Conservation (phyloP, 2,797 vertebrate genomes). For the Acridotheres tristis region DNA sequence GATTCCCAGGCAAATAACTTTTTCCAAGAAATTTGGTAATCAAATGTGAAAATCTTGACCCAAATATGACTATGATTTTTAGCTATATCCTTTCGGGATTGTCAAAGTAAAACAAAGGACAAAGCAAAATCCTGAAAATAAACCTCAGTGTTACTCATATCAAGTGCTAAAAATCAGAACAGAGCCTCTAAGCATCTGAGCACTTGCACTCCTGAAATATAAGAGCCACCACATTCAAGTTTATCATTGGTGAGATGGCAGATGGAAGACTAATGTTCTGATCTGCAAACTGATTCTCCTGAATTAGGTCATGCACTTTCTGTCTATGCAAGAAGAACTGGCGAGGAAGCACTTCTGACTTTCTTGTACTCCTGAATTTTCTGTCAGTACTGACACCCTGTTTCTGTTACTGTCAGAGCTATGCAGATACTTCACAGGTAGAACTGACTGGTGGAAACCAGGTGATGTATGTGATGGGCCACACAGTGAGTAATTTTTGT, state of each 20-base stretch:
- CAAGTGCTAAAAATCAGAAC: background rate
- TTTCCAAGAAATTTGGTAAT: background rate
- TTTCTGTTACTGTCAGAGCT: background rate
- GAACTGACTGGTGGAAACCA: background rate
- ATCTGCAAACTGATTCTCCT: background rate
- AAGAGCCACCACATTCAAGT: background rate
- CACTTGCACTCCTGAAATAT: background rate
- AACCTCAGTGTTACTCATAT: background rate
- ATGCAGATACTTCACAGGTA: background rate
- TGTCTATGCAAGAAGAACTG: background rate
- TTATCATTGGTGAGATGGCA: background rate
- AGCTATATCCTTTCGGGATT: background rate
- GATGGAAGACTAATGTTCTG: background rate
- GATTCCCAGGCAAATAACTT: background rate
- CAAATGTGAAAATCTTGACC: background rate
- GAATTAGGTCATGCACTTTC: background rate
- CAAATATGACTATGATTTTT: background rate
- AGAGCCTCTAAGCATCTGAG: background rate
- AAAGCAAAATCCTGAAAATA: background rate
- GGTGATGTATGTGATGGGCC: background rate
- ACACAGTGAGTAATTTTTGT: background rate
- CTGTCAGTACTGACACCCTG: background rate
- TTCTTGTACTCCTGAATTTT: conserved; percentile 7
- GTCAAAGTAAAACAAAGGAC: background rate
- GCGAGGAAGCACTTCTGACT: background rate